Evolutionary conservation across 2,797 vertebrate species (phyloP), one percentile per base, ranked within the genome.

Genomic region (Smutsia gigantea): DNA sequence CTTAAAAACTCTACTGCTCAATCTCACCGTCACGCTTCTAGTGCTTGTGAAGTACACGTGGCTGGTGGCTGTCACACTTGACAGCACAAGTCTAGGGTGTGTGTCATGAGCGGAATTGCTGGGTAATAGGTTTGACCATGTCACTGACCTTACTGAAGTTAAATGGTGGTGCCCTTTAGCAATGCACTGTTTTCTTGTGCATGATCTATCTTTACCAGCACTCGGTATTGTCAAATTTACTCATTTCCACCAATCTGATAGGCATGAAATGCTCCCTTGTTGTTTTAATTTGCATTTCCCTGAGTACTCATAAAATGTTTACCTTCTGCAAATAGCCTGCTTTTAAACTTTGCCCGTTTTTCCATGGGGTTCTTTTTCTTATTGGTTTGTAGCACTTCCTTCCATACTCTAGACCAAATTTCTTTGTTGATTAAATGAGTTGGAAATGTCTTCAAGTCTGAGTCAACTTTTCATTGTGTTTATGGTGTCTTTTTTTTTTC

Each of bases 401-500:
- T 46, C 17, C 25, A 23, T 37, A 21, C 25, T 39, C 91, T 37
- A 9, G 39, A 63, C 37, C 37, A 13, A 49, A 66, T 57, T 68
- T 8, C 37, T 71, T 53, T 68, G 51, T 66, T 81, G 85, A 57
- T 27, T 31, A n/a, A 75, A 34, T 2, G 29, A 51, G 46, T 13
- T 64, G 66, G 39, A 75, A 86, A 66, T 46, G 23, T 57, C 85
- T 34, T 53, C 66, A 88, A 21, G 23, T 37, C 25, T 3, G 5
- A 61, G 34, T 64, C 77, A 79, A 27, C 63, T 72, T 93, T 79
- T 69, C n/a, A n/a, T 21, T 49, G 66, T 49, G 14, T 46, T 90
- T 68, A 46, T 29, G 7, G 39, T 46, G 23, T 34, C 64, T 34
- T 75, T 92, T 74, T 13, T 85, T 72, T 74, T 46, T 97, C 78